Conservation (phyloP, 2,888 invertebrate species). For the Abrostola triplasia region DNA sequence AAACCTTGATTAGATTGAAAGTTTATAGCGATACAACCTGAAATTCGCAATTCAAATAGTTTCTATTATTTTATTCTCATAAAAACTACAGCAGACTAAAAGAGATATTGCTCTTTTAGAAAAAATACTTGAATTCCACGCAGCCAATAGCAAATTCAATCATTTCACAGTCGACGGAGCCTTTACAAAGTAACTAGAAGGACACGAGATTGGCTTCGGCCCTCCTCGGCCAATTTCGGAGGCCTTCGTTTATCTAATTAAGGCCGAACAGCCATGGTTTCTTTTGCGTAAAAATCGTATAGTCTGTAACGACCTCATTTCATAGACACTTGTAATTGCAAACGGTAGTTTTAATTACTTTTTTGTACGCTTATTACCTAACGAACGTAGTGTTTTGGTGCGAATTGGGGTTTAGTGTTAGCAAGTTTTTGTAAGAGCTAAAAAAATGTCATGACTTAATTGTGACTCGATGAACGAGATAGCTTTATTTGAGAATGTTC, state of each 20-base stretch:
- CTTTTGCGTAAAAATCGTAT: slow-evolving; percentile 59
- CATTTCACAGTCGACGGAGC: slow-evolving; percentile 48
- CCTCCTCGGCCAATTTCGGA: slow-evolving; percentile 47
- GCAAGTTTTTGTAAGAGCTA: background rate
- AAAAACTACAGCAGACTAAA: background rate
- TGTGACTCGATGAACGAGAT: background rate
- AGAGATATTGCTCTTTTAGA: background rate
- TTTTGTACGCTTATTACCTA: slow-evolving; percentile 58
- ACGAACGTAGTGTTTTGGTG: slow-evolving; percentile 45
- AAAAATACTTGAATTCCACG: slow-evolving; percentile 16
- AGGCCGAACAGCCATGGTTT: slow-evolving; percentile 49
- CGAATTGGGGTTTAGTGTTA: slow-evolving; percentile 27
- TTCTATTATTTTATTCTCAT: background rate
- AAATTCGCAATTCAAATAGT: background rate
- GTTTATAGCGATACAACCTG: background rate
- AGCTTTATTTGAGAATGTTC: too few species aligned
- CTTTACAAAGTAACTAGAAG: slow-evolving; percentile 41
- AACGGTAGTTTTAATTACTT: slow-evolving; percentile 68
- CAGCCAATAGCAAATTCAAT: slow-evolving; percentile 39
- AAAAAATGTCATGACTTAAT: background rate
- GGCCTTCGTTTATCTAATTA: slow-evolving; percentile 60
- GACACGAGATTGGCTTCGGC: slow-evolving; percentile 47
- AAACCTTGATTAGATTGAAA: too few species aligned
- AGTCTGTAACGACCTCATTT: slow-evolving; percentile 63
- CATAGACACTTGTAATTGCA: slow-evolving; percentile 60